Evolutionary conservation across 2,888 invertebrate genomes (phyloP).

Genomic region (Parelbella ahira): DNA sequence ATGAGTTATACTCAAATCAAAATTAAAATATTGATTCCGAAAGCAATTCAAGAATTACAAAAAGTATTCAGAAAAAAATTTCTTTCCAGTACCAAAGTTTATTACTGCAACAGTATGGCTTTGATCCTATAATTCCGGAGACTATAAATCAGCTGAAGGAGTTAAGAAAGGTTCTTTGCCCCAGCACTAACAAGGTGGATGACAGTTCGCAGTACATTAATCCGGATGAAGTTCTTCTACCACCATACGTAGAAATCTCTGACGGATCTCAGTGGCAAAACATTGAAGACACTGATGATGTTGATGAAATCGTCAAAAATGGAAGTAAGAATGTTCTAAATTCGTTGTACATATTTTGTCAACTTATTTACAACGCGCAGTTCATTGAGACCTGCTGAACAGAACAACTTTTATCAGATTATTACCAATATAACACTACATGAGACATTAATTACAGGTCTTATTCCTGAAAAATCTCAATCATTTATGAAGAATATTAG

Average conservation of each 20-base stretch:
- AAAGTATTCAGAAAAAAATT: too few relatives aligned
- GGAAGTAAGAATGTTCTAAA: slow-evolving; percentile 5
- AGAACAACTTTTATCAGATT: too few relatives aligned
- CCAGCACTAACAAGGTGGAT: slow-evolving; percentile 35
- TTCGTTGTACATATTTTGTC: too few relatives aligned
- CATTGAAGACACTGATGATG: slow-evolving; percentile 44
- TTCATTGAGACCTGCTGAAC: too few relatives aligned
- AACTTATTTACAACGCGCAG: too few relatives aligned
- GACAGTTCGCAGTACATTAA: slow-evolving; percentile 39
- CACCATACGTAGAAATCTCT: slow-evolving; percentile 28
- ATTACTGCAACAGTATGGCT: slow-evolving; percentile 39
- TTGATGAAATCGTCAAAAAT: slow-evolving; percentile 39
- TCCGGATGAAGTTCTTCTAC: slow-evolving; percentile 10
- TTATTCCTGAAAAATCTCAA: slow-evolving; percentile 3
- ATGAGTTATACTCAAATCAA: too few relatives aligned
- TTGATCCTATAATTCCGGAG: slow-evolving; percentile 36
- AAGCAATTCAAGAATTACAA: too few relatives aligned
- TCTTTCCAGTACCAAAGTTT: slow-evolving; percentile 39
- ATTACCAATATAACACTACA: too few relatives aligned
- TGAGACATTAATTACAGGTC: too few relatives aligned
- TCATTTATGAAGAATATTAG: slow-evolving; percentile 35
- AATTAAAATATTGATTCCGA: too few relatives aligned
- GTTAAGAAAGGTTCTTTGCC: slow-evolving; percentile 37
- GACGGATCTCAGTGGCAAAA: slow-evolving; percentile 46
- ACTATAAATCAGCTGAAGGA: slow-evolving; percentile 37